phyloP scores from a whole-genome alignment of 2,113 vertebrate genomes.

The Octodon degus region DNA sequence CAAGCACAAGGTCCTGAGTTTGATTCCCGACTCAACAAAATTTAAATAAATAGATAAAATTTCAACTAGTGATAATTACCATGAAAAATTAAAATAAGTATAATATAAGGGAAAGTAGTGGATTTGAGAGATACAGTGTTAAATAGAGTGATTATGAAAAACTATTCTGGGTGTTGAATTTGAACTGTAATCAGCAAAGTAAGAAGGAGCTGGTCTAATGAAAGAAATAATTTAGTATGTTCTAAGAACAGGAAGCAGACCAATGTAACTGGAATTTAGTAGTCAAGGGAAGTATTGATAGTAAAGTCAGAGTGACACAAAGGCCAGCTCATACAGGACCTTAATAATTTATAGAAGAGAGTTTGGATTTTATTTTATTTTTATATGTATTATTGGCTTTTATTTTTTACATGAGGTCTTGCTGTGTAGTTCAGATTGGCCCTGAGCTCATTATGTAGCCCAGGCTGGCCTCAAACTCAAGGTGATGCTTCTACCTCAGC shows the following conservation, averaged over 20 bases:
- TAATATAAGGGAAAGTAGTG: not conserved
- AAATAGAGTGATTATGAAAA: not conserved
- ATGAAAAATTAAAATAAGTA: not conserved
- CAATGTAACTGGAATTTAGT: constrained; percentile 16
- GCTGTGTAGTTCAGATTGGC: not conserved
- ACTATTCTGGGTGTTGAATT: not conserved
- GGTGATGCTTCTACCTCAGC: not conserved
- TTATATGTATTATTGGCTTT: not conserved
- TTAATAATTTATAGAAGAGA: not conserved
- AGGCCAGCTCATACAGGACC: not conserved
- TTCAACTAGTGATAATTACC: not conserved
- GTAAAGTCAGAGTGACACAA: constrained; percentile 3
- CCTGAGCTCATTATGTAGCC: not conserved
- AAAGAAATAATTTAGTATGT: constrained; percentile 3
- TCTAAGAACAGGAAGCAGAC: constrained; percentile 37
- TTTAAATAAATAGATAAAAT: not conserved
- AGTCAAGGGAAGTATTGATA: not conserved
- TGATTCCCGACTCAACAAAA: too few species aligned
- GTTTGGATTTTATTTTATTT: constrained; percentile 12
- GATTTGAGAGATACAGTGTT: not conserved
- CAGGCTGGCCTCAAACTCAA: not conserved
- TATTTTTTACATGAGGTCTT: not conserved
- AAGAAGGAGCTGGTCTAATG: not conserved
- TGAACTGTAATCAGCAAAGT: constrained; percentile 41
- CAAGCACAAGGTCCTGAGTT: too few species aligned